Evolutionary conservation across 1,140 invertebrate genomes (phyloP).

Genomic region (Microplitis demolitor): DNA sequence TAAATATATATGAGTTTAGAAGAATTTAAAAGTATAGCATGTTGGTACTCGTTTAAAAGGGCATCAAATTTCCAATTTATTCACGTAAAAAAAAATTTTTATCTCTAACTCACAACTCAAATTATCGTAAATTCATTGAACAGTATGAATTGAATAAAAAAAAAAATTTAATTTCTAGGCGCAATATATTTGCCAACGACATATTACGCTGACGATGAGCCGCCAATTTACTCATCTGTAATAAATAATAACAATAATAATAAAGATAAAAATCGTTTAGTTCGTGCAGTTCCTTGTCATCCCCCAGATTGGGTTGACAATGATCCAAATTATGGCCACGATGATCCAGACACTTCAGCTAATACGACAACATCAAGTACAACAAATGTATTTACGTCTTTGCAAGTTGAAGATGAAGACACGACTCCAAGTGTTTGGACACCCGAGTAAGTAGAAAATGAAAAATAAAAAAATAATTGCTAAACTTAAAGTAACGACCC

Average conservation of each 20-base stretch:
- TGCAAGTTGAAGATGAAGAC: slow-evolving; percentile 26
- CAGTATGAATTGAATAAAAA: not conserved
- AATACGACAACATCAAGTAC: slow-evolving; percentile 1
- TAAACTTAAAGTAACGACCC: not conserved
- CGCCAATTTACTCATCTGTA: slow-evolving; percentile 28
- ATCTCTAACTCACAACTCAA: not conserved
- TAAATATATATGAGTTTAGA: no score
- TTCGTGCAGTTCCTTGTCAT: slow-evolving; percentile 14
- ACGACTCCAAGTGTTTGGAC: slow-evolving; percentile 32
- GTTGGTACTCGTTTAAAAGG: no score
- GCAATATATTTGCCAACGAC: slow-evolving; percentile 3
- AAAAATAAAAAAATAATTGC: not conserved
- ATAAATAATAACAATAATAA: slow-evolving; percentile 17
- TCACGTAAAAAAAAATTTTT: no score
- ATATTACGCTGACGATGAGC: slow-evolving; percentile 19
- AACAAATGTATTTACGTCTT: not conserved
- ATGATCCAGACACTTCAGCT: slow-evolving; percentile 15
- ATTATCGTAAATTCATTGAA: no score
- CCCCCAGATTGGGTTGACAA: slow-evolving; percentile 19
- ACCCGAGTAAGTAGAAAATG: slow-evolving; percentile 27
- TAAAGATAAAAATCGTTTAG: slow-evolving; percentile 21
- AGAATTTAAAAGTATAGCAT: no score
- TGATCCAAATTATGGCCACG: slow-evolving; percentile 22
- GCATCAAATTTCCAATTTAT: no score
- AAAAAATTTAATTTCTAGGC: slow-evolving; percentile 8